Conservation (phyloP, 2,797 vertebrate genomes). For the Uromys caudimaculatus region DNA sequence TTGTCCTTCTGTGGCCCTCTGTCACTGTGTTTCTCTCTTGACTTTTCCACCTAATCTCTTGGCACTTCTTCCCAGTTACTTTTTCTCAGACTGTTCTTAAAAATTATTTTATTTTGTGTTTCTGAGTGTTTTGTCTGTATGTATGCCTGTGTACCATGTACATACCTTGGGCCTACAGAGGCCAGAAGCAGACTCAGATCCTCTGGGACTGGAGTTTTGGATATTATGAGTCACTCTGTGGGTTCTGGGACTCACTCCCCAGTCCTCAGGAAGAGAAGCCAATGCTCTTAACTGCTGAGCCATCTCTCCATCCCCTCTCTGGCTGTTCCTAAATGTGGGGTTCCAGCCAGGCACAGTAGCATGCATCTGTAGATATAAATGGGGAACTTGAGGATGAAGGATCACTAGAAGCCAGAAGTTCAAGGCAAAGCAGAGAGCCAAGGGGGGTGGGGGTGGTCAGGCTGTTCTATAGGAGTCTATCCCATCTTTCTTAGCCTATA, state of each 20-base stretch:
- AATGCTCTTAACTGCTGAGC: neutral
- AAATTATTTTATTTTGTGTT: neutral
- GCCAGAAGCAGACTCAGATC: neutral
- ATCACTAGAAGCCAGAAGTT: neutral
- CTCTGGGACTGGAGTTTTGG: neutral
- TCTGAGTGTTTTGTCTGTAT: neutral
- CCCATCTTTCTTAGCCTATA: neutral
- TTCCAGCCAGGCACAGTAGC: neutral
- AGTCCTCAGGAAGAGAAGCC: neutral
- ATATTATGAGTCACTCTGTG: neutral
- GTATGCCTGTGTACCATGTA: neutral
- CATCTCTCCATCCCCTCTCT: neutral
- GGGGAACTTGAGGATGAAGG: neutral
- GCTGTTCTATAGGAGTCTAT: neutral
- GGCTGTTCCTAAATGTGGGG: neutral
- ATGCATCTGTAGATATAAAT: neutral
- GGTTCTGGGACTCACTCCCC: neutral
- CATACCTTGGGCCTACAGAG: neutral
- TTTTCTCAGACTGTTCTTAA: constrained; percentile 11
- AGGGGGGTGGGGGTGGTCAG: no score
- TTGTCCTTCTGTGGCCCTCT: neutral
- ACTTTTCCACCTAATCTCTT: neutral
- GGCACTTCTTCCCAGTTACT: constrained; percentile 20
- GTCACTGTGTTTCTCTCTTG: neutral
- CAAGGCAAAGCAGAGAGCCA: neutral